Percentiles rank a stretch among this genome's conserved stretches.
These are phyloP conservation scores for Melanogrammus aeglefinus DNA, from an alignment of 2,797 vertebrate species.

Conservation along the genomic window DNA sequence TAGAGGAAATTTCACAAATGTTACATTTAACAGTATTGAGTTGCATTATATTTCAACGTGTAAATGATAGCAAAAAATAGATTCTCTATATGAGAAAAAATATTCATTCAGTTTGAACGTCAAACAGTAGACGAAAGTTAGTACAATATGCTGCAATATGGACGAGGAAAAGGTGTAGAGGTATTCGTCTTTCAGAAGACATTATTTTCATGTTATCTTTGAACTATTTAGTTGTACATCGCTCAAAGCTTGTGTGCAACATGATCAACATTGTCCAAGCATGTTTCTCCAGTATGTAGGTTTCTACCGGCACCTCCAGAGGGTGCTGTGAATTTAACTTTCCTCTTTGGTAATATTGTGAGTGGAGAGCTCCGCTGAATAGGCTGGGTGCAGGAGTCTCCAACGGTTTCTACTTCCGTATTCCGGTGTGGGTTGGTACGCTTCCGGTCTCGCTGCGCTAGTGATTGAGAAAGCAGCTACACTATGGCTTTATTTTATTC, in stretches of 20 bases:
- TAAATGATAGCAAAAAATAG: not conserved
- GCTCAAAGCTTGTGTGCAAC: not conserved
- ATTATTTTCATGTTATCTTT: not conserved
- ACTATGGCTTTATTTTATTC: no score
- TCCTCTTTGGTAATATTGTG: conserved; percentile 25
- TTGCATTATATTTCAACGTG: not conserved
- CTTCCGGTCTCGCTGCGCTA: no score
- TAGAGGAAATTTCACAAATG: conserved; percentile 1
- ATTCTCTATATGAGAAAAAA: not conserved
- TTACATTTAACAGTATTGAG: conserved; percentile 5
- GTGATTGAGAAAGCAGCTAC: no score
- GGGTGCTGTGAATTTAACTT: conserved; percentile 11
- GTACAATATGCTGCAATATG: not conserved
- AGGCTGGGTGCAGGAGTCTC: no score
- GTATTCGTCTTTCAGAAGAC: not conserved
- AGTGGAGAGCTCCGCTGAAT: conserved; percentile 22
- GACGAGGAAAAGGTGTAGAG: not conserved
- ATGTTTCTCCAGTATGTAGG: accelerated
- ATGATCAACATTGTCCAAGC: not conserved
- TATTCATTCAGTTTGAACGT: not conserved
- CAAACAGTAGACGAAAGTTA: not conserved
- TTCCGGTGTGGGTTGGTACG: no score
- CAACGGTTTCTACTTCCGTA: no score
- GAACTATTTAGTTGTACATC: not conserved
- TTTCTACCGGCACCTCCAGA: conserved; percentile 42